phyloP scores from a whole-genome alignment of 2,797 vertebrate species.

The Silurus lanzhouensis region DNA sequence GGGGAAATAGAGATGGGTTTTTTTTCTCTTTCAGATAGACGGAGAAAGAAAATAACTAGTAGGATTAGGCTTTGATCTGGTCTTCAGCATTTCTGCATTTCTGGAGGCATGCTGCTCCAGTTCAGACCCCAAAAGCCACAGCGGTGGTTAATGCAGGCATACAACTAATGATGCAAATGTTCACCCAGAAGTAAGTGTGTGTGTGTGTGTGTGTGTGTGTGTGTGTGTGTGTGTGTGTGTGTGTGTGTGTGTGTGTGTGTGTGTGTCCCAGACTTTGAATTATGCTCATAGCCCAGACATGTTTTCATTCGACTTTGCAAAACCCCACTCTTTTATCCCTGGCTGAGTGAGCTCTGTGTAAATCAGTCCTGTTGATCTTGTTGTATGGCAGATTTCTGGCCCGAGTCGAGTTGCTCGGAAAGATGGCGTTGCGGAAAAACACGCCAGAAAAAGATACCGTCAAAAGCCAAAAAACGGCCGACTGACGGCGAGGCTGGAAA shows the following conservation, averaged over 20 bases:
- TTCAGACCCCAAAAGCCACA: conserved; percentile 43
- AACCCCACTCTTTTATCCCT: conserved; percentile 55
- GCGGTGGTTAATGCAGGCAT: conserved; percentile 49
- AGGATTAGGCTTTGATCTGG: conserved; percentile 48
- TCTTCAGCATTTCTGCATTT: conserved; percentile 35
- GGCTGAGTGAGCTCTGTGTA: conserved; percentile 59
- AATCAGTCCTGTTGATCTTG: conserved; percentile 57
- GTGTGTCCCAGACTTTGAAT: conserved; percentile 58
- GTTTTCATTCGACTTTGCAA: conserved; percentile 67
- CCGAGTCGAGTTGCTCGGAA: conserved; percentile 53
- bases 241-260: conserved; percentile 21
- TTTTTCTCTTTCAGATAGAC: conserved; percentile 47
- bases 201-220: neutral
- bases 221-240: neutral
- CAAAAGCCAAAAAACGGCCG: conserved; percentile 58
- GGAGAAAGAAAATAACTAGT: conserved; percentile 52
- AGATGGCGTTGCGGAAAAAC: conserved; percentile 52
- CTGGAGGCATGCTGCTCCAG: conserved; percentile 22
- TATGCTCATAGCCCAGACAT: conserved; percentile 62
- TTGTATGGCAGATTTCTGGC: conserved; percentile 60
- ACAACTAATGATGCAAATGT: conserved; percentile 52
- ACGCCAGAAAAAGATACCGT: conserved; percentile 40
- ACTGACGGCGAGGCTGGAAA: conserved; percentile 53
- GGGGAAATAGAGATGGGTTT: conserved; percentile 21
- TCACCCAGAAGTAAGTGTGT: conserved; percentile 24